Base-by-base conservation (phyloP, 2,797 vertebrate genomes). In the Otolemur crassicaudatus region DNA sequence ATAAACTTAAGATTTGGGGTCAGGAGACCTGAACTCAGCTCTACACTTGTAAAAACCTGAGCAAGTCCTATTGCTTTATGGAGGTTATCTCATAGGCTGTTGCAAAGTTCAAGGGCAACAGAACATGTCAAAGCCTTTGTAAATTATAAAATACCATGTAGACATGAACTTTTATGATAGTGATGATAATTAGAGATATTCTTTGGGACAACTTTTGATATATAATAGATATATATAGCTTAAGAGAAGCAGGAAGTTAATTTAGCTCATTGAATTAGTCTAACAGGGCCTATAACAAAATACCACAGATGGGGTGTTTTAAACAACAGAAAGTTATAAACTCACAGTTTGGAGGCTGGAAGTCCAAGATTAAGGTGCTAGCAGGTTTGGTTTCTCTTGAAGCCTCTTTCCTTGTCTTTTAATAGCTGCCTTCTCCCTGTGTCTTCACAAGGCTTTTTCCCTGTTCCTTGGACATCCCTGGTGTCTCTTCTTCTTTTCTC, bases 201-300 rank as follows among this genome's bases (percentile, higher is more conserved):
- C 23, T 92, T 90, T 94, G 79, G 70, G 19, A 92, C 16, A 86
- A 27, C n/a, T 93, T 92, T 23, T 82, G 80, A 92, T 90, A 79
- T 56, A 80, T 53, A 27, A 82, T 58, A 83, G 46, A 77, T 81
- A 5, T 75, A 67, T 53, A 53, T 40, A 69, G 14, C 14, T 87
- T 85, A 95, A 81, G 56, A 97, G 63, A 88, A 96, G 67, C 43
- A 86, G 49, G 43, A 94, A 96, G 43, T 90, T 86, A 87, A 93
- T 80, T 87, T 80, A 67, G 69, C 13, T 96, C 76, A 43, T 34
- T 70, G 43, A 63, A 31, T 69, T 77, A 73, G 20, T 79, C 40
- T 86, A 31, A 12, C 63, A 65, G 40, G 61, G 11, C 9, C 61
- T 20, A 43, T 60, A 83, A 73, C 46, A 95, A 93, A 94, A 86